Percentiles rank a stretch among this genome's conserved stretches.
Conservation (phyloP, 2,113 vertebrate species). For the Balaeniceps rex region DNA sequence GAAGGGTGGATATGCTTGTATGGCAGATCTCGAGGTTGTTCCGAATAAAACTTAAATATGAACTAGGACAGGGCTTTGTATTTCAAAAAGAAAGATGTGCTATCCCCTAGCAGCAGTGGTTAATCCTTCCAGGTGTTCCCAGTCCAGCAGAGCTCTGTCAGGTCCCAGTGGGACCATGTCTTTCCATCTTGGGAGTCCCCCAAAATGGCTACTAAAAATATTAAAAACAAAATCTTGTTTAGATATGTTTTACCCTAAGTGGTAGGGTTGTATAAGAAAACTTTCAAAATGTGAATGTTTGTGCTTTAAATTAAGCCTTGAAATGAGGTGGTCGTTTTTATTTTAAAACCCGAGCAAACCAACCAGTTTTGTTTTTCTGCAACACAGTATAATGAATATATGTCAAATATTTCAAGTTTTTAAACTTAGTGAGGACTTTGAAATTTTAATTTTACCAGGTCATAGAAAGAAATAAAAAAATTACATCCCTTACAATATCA, state of each 20-base stretch:
- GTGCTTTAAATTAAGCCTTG: not conserved
- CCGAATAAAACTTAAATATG: not conserved
- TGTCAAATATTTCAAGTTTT: not conserved
- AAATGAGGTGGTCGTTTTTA: not conserved
- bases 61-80: not conserved
- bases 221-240: not conserved
- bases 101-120: not conserved
- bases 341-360: not conserved
- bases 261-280: not conserved
- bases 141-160: not conserved
- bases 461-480: not conserved
- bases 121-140: not conserved
- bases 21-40: rapidly evolving
- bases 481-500: not conserved
- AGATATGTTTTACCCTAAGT: not conserved
- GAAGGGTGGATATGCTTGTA: not conserved
- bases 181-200: not conserved
- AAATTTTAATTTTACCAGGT: not conserved
- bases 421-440: rapidly evolving
- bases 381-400: not conserved
- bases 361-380: not conserved
- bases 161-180: not conserved
- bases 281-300: not conserved
- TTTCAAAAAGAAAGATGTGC: not conserved
- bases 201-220: not conserved